Percentiles rank a stretch among this genome's conserved stretches.
phyloP scores from a whole-genome alignment of 1,140 invertebrate species.

The Brachionus calyciflorus region DNA sequence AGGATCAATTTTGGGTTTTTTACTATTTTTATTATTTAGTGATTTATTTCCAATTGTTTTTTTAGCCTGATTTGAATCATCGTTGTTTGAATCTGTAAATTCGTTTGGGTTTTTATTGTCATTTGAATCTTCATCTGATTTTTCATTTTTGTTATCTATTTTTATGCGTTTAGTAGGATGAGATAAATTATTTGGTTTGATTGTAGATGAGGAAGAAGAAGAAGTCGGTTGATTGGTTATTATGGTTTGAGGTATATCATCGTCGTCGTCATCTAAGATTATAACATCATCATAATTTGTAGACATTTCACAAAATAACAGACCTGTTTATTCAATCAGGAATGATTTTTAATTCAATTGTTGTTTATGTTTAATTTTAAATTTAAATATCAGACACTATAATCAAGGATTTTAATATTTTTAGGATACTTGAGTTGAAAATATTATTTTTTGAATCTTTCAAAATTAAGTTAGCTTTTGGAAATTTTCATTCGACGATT shows the following conservation, averaged over 20 bases:
- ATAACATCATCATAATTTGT: slow-evolving; percentile 39
- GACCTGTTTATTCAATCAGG: too few relatives aligned
- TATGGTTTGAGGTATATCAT: neutral
- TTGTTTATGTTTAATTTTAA: too few relatives aligned
- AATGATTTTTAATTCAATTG: too few relatives aligned
- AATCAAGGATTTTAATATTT: too few relatives aligned
- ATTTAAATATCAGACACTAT: too few relatives aligned
- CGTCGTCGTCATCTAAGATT: slow-evolving; percentile 21
- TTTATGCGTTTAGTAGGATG: neutral
- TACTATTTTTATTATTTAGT: neutral
- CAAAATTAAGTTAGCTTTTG: too few relatives aligned
- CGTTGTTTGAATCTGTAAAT: neutral
- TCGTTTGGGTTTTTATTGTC: neutral
- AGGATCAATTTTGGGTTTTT: neutral
- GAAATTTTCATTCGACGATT: too few relatives aligned
- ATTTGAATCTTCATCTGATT: slow-evolving; percentile 24
- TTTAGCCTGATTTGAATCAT: neutral
- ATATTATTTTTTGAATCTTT: too few relatives aligned
- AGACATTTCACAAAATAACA: neutral
- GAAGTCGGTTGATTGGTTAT: neutral
- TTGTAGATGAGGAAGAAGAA: neutral
- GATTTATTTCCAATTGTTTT: neutral
- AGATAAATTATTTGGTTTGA: neutral
- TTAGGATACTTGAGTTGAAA: too few relatives aligned
- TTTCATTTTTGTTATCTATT: neutral